Percentiles rank a stretch among this genome's conserved stretches.
These are phyloP conservation scores for Lamellibrachia luymesi DNA, from an alignment of 1,140 invertebrate genomes.

Conservation along the genomic window DNA sequence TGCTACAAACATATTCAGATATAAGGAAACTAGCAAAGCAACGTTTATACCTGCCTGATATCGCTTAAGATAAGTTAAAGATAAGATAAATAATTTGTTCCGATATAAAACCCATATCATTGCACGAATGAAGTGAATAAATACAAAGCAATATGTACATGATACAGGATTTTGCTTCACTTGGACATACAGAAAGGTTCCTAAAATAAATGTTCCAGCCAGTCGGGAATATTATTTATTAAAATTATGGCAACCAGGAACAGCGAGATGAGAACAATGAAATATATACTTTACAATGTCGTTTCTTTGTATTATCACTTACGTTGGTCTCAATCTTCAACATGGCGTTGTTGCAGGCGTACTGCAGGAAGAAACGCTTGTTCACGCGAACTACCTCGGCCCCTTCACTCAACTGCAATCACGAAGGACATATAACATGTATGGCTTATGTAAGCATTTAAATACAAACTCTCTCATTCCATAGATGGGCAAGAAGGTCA, in stretches of 20 bases:
- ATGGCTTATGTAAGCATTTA: no score
- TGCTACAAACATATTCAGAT: slow-evolving; percentile 35
- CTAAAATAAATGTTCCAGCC: neutral
- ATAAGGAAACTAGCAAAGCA: no score
- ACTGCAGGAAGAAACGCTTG: slow-evolving; percentile 50
- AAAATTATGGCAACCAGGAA: neutral
- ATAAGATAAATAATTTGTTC: no score
- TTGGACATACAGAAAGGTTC: neutral
- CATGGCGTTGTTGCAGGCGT: slow-evolving; percentile 54
- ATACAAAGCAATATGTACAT: no score
- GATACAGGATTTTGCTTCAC: no score
- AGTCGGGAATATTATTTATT: neutral
- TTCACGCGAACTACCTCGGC: slow-evolving; percentile 52
- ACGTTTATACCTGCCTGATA: no score
- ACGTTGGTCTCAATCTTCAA: slow-evolving; percentile 54
- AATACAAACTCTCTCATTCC: no score
- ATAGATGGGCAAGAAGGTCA: no score
- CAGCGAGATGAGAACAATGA: neutral
- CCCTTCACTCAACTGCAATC: slow-evolving; percentile 49
- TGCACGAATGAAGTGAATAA: no score
- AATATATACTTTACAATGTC: no score
- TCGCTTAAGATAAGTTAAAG: no score
- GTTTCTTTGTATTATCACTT: slow-evolving; percentile 20
- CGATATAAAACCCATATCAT: no score
- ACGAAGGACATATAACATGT: neutral